Base-by-base conservation (phyloP, 2,797 vertebrate genomes). In the Aplochiton taeniatus region DNA sequence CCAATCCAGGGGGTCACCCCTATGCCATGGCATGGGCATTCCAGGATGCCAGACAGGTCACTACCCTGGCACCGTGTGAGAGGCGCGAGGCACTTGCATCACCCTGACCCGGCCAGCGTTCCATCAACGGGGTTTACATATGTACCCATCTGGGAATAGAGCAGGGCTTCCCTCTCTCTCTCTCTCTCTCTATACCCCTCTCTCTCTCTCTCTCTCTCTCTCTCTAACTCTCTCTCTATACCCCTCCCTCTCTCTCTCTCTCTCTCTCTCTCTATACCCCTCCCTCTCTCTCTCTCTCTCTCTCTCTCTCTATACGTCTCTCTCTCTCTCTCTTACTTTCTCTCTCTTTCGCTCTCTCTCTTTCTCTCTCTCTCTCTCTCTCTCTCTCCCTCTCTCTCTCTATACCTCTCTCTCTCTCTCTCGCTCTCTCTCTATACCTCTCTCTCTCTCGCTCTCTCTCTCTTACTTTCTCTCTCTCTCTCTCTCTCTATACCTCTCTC, bases 91-190 rank as follows among this genome's bases (percentile, higher is more conserved):
- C 65, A 9, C 58, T 80, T 82, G 76, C 80, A 79, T 81, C 81
- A 77, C 65, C 69, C 56, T 13, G 48, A n/a, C 70, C 67, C 79
- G 78, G 83, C 65, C 70, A 79, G 87, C 79, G 68, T 42, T 61
- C 76, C 79, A 72, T 80, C 77, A 83, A 66, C 75, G 68, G 84
- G 66, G 79, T 48, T 63, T 53, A 80, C 68, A 74, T 84, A 72
- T 68, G 77, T 65, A 77, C 59, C 70, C 78, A 77, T 83, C 72
- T 73, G 73, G 73, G 82, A 83, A 84, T 84, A 78, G 80, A 72
- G 76, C 69, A 61, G 72, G 49, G 13, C 11, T 41, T 58, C 63
- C 31, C 9, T 43, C 52, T 43, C 19, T 42, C 55, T 18, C 63
- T 31, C 63, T 31, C 62, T 16, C 63, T 17, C 44, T 42, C 63